phyloP scores from a whole-genome alignment of 2,888 invertebrate species.

The Dryococelus australis region DNA sequence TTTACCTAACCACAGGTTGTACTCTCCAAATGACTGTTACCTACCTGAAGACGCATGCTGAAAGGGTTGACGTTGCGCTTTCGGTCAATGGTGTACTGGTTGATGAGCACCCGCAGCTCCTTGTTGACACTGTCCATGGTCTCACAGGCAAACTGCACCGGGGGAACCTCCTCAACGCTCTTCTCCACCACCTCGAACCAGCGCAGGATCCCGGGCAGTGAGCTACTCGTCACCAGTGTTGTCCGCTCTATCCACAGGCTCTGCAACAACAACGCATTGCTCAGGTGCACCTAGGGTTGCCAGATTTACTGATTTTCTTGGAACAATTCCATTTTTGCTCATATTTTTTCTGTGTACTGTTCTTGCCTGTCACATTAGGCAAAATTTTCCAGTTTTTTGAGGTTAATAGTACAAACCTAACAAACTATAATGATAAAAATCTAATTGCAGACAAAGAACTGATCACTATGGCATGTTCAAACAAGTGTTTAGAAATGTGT shows the following conservation, averaged over 20 bases:
- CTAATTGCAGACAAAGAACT: too few relatives aligned
- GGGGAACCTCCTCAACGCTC: conserved; percentile 79
- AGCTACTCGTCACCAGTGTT: conserved; percentile 79
- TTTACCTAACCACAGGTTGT: too few relatives aligned
- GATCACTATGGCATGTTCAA: too few relatives aligned
- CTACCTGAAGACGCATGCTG: conserved; percentile 82
- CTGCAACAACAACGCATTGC: conserved; percentile 55
- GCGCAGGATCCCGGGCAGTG: conserved; percentile 88
- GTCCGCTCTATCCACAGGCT: conserved; percentile 95
- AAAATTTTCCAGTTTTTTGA: too few relatives aligned
- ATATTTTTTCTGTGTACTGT: too few relatives aligned
- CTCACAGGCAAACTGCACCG: conserved; percentile 91
- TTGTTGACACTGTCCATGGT: conserved; percentile 91
- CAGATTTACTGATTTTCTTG: too few relatives aligned
- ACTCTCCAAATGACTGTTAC: neutral
- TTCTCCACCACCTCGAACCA: conserved; percentile 90
- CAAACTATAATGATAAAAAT: too few relatives aligned
- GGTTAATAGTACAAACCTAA: too few relatives aligned
- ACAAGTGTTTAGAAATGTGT: too few relatives aligned
- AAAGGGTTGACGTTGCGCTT: conserved; percentile 88
- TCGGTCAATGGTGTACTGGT: conserved; percentile 81
- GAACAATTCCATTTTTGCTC: too few relatives aligned
- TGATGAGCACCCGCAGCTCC: conserved; percentile 81
- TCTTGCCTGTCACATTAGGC: too few relatives aligned
- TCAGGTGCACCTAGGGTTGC: too few relatives aligned